Base-by-base conservation (phyloP, 2,113 vertebrate genomes). In the Myrmophylax atrothorax region DNA sequence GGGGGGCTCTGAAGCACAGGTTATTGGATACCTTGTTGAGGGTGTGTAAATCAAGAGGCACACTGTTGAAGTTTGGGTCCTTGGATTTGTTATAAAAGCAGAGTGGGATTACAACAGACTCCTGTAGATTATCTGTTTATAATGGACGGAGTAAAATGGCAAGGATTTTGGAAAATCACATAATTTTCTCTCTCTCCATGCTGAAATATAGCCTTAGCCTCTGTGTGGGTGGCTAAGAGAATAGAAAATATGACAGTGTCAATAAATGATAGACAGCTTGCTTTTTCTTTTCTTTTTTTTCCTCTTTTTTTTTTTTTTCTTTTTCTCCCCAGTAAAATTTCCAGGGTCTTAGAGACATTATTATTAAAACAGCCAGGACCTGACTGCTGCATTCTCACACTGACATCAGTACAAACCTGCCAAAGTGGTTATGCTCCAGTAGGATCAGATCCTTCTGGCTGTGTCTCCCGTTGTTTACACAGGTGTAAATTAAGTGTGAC, bases 1-100 rank as follows among this genome's bases (percentile, higher is more conserved):
- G 24, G 38, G 38, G 12, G 18, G 15, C 5, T 50, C 33, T 74
- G 58, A n/a, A 50, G 10, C 0, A 0, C 37, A 53, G 3, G 12
- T 37, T 47, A 15, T 29, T 1, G 0, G 18, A 25, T 26, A n/a
- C 17, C 9, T 56, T 37, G 25, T 28, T 16, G 22, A 53, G 47
- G 10, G 10, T 44, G 2, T 49, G n/a, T 52, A 47, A 37, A 58
- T 60, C 44, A 26, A n/a, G 19, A 64, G 37, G 7, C 4, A 49
- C 5, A 10, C 56, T 64, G 1, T 12, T 59, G 38, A 67, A 35
- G 16, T 75, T 26, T 81, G 26, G 5, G 14, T 20, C 49, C 25
- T 52, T 74, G 35, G 31, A 53, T 38, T 87, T 55, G 18, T 67
- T 63, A 50, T 81, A 50, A 84, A 88, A 87, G 8, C 42, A 63